Conservation (phyloP, 2,113 vertebrate genomes). For the Pithys albifrons region DNA sequence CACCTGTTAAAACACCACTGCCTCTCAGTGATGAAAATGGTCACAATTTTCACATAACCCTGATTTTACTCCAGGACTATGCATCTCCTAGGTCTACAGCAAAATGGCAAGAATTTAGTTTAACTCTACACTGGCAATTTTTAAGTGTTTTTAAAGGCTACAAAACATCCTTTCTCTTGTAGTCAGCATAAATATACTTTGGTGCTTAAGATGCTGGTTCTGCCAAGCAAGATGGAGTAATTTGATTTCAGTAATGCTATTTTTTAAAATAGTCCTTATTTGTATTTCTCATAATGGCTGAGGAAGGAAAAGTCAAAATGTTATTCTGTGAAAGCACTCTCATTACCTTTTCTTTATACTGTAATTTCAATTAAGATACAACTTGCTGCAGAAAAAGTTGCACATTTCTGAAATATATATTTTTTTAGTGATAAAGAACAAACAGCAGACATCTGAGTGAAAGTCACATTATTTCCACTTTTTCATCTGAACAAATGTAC, state of each 20-base stretch:
- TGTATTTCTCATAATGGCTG: not conserved
- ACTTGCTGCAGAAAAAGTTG: not conserved
- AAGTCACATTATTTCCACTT: not conserved
- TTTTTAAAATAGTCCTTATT: constrained; percentile 17
- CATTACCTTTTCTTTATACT: not conserved
- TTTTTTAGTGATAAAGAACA: not conserved
- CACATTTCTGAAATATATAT: not conserved
- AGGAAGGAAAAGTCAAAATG: constrained; percentile 11
- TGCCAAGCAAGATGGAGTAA: not conserved
- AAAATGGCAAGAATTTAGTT: not conserved
- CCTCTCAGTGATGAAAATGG: not conserved
- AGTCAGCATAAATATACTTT: not conserved
- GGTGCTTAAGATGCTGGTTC: not conserved
- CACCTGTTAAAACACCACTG: not conserved
- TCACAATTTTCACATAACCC: not conserved
- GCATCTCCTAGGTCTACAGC: not conserved
- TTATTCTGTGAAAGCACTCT: not conserved
- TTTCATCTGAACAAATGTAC: not conserved
- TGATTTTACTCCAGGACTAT: not conserved
- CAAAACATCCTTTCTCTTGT: not conserved
- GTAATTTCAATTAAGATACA: not conserved
- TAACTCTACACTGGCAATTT: not conserved
- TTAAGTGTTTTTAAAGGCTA: not conserved
- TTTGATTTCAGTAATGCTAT: constrained; percentile 4
- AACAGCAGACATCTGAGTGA: not conserved